Evolutionary conservation across 2,888 invertebrate species (phyloP).

Genomic region (Opisthograptis luteolata): DNA sequence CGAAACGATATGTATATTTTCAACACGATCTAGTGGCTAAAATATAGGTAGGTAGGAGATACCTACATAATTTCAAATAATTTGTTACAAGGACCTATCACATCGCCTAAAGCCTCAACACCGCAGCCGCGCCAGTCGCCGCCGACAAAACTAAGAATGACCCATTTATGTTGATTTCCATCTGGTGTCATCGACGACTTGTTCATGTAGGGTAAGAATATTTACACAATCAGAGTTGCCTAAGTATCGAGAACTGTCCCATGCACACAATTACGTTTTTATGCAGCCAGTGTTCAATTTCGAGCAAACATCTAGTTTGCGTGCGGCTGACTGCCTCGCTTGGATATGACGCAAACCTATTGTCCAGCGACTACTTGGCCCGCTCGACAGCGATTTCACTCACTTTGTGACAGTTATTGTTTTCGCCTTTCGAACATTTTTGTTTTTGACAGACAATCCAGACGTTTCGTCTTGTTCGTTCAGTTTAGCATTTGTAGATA

Average conservation of each 20-base stretch:
- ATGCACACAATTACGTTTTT: slow-evolving; percentile 41
- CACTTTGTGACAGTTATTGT: slow-evolving; percentile 48
- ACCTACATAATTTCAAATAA: too few species aligned
- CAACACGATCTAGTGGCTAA: too few species aligned
- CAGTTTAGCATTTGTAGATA: not conserved
- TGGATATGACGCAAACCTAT: slow-evolving; percentile 70
- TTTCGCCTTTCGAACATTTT: slow-evolving; percentile 35
- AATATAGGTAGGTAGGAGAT: too few species aligned
- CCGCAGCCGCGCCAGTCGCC: too few species aligned
- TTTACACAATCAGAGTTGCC: slow-evolving; percentile 13
- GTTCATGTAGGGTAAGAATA: slow-evolving; percentile 5
- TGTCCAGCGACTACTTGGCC: slow-evolving; percentile 58
- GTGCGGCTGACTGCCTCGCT: slow-evolving; percentile 42
- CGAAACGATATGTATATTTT: too few species aligned
- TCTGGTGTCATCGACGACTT: too few species aligned
- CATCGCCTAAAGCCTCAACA: too few species aligned
- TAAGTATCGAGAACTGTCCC: slow-evolving; percentile 27
- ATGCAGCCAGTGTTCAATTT: slow-evolving; percentile 37
- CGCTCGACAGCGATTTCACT: slow-evolving; percentile 69
- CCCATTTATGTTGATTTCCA: too few species aligned
- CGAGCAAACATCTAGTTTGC: slow-evolving; percentile 48
- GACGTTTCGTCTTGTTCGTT: not conserved
- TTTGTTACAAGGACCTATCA: too few species aligned
- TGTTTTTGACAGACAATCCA: slow-evolving; percentile 4
- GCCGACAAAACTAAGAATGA: too few species aligned